Conservation (phyloP, 1,140 invertebrate genomes). For the Wiebesia pumilae region DNA sequence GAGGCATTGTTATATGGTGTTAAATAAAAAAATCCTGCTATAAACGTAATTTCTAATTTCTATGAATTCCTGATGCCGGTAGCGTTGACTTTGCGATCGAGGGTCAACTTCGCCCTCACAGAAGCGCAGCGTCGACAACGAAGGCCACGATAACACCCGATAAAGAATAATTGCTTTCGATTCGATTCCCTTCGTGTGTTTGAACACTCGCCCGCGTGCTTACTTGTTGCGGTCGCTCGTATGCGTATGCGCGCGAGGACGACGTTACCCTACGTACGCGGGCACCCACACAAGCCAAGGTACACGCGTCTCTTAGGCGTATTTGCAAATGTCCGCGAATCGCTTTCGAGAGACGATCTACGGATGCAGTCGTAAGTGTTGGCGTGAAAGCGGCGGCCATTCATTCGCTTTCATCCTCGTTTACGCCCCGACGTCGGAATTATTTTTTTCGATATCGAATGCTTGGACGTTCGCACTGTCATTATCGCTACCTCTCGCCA, state of each 20-base stretch:
- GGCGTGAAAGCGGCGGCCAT: no score
- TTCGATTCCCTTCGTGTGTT: slow-evolving; percentile 46
- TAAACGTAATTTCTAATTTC: background rate
- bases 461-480: background rate
- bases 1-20: no score
- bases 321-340: background rate
- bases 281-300: no score
- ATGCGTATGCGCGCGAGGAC: background rate
- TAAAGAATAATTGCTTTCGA: slow-evolving; percentile 60
- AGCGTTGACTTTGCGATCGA: background rate
- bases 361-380: background rate
- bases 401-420: background rate
- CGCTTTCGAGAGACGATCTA: no score
- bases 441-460: background rate
- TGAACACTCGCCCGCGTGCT: slow-evolving; percentile 37
- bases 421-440: background rate
- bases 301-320: background rate
- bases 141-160: slow-evolving; percentile 30
- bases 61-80: background rate
- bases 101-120: background rate
- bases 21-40: background rate
- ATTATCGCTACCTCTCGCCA: background rate
- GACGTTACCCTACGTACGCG: background rate
- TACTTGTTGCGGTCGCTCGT: slow-evolving; percentile 35
- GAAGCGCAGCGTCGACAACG: background rate